Conservation (phyloP, 2,797 vertebrate genomes). For the Muscicapa striata region DNA sequence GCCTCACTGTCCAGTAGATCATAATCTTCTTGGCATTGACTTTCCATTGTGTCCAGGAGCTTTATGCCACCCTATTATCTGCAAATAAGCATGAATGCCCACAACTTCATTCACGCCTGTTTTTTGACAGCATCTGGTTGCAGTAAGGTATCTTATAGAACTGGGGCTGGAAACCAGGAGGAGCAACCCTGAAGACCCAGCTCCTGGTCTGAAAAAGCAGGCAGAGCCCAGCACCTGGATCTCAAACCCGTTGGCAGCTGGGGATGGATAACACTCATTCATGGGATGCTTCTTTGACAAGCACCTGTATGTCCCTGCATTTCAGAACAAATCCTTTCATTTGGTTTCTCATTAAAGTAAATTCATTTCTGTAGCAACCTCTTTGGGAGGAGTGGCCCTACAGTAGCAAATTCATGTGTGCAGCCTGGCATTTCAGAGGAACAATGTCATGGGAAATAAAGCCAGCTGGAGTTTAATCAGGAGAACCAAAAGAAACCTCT, state of each 20-base stretch:
- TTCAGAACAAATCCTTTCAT: neutral
- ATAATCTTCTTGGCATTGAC: conserved; percentile 32
- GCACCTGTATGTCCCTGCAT: neutral
- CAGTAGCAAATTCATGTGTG: neutral
- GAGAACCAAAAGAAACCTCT: neutral
- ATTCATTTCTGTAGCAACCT: neutral
- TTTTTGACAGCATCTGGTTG: neutral
- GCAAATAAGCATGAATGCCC: neutral
- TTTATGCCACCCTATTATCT: conserved; percentile 6
- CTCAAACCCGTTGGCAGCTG: neutral
- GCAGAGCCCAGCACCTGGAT: neutral
- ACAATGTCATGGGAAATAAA: neutral
- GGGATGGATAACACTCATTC: neutral
- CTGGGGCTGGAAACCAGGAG: neutral
- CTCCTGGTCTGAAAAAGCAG: neutral
- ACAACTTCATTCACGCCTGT: neutral
- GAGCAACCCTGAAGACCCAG: neutral
- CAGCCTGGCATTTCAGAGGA: neutral
- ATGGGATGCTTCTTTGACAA: neutral
- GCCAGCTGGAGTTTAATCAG: neutral
- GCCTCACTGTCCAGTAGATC: neutral
- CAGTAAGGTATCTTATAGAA: neutral
- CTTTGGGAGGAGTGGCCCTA: neutral
- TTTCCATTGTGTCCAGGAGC: neutral
- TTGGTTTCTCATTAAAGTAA: conserved; percentile 16